Base-by-base conservation (phyloP, 2,888 invertebrate species). In the Saturnia japonica region DNA sequence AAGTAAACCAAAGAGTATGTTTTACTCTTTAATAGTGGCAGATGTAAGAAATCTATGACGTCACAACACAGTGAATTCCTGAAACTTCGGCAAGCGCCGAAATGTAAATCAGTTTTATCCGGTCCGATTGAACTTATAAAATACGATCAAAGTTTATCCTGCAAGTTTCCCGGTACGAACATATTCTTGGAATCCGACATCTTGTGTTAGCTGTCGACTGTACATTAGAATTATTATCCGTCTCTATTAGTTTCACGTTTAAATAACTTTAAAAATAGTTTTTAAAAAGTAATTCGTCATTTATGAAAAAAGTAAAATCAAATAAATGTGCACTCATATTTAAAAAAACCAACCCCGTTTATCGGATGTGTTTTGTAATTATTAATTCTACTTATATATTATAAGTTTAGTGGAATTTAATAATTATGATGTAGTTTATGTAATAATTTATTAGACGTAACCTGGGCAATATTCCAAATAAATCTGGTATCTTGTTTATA, bases 71-170 rank as follows among this genome's bases (percentile, higher is more conserved):
- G 2, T 47, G 22, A 25, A 60, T n/a, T 70, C 40, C 22, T 42
- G 34, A 43, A 69, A 62, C 25, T 64, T 47, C 69, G 34, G 28
- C 12, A n/a, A 47, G 64, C 45, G 16, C 12, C 34, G 43, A 64
- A 40, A 64, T 34, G 34, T 69, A 47, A 69, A 34, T 45, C 47
- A 69, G 62, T 34, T 43, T 69, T 28, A 60, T 60, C 8, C 68
- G 43, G 43, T 45, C 60, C 22, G 11, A 34, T 34, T 70, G 47
- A 69, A 69, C 57, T 69, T 45, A 67, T 57, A 70, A 62, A 70
- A 75, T 68, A 70, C 71, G 74, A 80, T 80, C 77, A 77, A 77
- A 77, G 75, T 74, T 78, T 76, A 76, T 82, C 78, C 77, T 75
- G 77, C 73, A 70, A 7, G 47, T 42, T 81, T 82, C 79, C 73